Percentiles rank a stretch among this genome's conserved stretches.
Conservation (phyloP, 2,888 invertebrate genomes). For the Oxyscelio sp. region DNA sequence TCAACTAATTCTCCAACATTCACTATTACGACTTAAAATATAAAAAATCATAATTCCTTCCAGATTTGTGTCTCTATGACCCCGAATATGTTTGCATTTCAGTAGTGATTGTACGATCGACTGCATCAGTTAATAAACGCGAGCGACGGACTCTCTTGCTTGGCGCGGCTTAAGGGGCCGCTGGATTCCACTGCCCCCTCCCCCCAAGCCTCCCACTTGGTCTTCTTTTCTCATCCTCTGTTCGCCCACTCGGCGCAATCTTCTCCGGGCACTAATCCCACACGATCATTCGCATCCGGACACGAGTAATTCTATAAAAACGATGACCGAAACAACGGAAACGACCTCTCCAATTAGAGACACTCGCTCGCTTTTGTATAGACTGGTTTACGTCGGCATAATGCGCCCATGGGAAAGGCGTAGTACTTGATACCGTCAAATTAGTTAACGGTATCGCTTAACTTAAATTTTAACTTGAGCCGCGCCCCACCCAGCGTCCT, state of each 20-base stretch:
- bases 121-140: too few species aligned
- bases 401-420: slow-evolving; percentile 50
- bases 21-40: too few species aligned
- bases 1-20: too few species aligned
- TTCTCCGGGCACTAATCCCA: slow-evolving; percentile 69
- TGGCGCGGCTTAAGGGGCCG: too few species aligned
- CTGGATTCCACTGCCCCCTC: too few species aligned
- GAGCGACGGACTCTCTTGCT: too few species aligned
- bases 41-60: too few species aligned
- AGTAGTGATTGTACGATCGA: too few species aligned
- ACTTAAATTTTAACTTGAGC: slow-evolving; percentile 20
- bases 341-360: slow-evolving; percentile 71
- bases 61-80: too few species aligned
- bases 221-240: slow-evolving; percentile 49
- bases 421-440: slow-evolving; percentile 54
- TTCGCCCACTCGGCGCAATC: slow-evolving; percentile 73
- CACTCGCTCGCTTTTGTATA: slow-evolving; percentile 60
- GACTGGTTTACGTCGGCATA: slow-evolving; percentile 58
- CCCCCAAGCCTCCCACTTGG: too few species aligned
- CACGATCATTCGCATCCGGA: slow-evolving; percentile 73
- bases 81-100: too few species aligned
- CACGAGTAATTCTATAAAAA: slow-evolving; percentile 72
- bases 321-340: slow-evolving; percentile 73
- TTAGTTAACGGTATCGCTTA: slow-evolving; percentile 32
- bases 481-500: slow-evolving; percentile 55